Conservation (phyloP, 2,797 vertebrate genomes). For the Pangasius djambal region DNA sequence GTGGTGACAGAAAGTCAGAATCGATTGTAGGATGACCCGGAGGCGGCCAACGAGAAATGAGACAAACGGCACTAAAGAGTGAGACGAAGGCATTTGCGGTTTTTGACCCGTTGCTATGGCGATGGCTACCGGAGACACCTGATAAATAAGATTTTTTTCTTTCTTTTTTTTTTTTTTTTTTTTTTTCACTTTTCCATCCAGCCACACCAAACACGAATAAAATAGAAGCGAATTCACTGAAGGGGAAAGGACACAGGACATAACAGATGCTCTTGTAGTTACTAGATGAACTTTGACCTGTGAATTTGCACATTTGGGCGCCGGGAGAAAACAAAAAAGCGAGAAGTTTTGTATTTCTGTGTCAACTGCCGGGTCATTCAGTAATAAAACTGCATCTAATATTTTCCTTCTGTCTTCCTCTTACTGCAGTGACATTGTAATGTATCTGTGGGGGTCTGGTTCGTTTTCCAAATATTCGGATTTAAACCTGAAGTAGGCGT, state of each 20-base stretch:
- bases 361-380: too few species aligned
- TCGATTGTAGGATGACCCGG: not conserved
- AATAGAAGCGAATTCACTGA: too few species aligned
- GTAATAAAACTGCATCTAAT: not conserved
- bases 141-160: too few species aligned
- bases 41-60: not conserved
- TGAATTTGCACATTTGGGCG: not conserved
- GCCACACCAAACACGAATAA: not conserved
- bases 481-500: too few species aligned
- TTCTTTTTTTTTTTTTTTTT: too few species aligned
- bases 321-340: not conserved
- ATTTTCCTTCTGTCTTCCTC: not conserved
- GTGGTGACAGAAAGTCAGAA: not conserved
- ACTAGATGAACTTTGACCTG: not conserved
- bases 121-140: not conserved
- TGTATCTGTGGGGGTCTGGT: too few species aligned
- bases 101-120: not conserved
- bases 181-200: not conserved
- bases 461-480: too few species aligned
- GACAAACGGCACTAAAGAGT: not conserved
- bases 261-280: not conserved
- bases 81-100: not conserved
- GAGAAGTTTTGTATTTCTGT: too few species aligned
- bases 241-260: not conserved
- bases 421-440: too few species aligned